These are phyloP conservation scores for Theonella swinhoei DNA, from an alignment of 37 sponge, comb jelly and placozoan species.

Conservation along the genomic window DNA sequence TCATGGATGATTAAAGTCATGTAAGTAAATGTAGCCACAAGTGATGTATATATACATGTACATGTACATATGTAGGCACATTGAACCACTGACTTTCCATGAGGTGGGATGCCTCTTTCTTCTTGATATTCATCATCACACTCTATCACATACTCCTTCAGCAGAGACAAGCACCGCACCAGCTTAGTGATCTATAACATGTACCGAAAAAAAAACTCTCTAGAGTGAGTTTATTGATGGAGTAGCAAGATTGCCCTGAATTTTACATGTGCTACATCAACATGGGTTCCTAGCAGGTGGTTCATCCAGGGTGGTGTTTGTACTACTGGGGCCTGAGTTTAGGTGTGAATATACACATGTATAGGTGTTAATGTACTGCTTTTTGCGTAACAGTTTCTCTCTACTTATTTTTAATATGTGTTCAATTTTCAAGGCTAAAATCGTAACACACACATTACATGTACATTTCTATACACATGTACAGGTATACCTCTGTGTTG, in stretches of 20 bases:
- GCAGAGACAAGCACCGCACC: conserved; percentile 79
- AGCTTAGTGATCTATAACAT: conserved; percentile 65
- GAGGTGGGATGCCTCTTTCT: conserved; percentile 87
- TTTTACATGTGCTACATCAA: too few species aligned
- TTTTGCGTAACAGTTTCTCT: too few species aligned
- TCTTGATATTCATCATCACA: conserved; percentile 81
- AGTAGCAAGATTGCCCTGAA: too few species aligned
- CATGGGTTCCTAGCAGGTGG: too few species aligned
- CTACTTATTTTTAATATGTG: too few species aligned
- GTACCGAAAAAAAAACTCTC: too few species aligned
- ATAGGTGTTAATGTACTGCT: too few species aligned
- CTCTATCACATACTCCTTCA: conserved; percentile 84
- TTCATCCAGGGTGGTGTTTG: not conserved
- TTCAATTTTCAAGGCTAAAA: too few species aligned
- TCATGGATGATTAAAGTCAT: too few species aligned
- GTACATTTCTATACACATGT: not conserved
- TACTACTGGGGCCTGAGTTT: not conserved
- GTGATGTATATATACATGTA: too few species aligned
- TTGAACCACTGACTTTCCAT: conserved; percentile 75
- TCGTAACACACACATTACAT: not conserved
- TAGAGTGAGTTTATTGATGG: too few species aligned
- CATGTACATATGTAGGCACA: conserved; percentile 3
- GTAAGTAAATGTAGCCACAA: not conserved
- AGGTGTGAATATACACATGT: too few species aligned
- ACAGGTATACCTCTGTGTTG: conserved; percentile 28